phyloP scores from a whole-genome alignment of 2,113 vertebrate genomes.

The Phylloscopus whistleri region DNA sequence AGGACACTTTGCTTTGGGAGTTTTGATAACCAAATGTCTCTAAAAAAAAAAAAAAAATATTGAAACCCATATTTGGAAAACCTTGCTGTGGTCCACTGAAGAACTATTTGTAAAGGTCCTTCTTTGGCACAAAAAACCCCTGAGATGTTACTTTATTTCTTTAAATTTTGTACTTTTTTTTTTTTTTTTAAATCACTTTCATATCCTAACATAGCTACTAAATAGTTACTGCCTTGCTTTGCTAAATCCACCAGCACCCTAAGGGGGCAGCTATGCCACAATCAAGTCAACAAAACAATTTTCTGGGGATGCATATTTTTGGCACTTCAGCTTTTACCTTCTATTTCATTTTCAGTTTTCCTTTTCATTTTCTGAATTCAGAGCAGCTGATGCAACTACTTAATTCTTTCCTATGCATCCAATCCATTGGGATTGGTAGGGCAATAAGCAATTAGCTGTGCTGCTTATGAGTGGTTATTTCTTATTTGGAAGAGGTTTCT shows the following conservation, averaged over 20 bases:
- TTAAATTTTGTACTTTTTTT: rapidly evolving
- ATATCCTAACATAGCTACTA: background rate
- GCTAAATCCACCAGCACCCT: background rate
- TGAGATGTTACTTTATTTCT: background rate
- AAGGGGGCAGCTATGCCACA: background rate
- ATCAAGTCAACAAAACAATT: background rate
- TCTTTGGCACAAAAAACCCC: background rate
- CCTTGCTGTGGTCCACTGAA: background rate
- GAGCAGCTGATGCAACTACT: background rate
- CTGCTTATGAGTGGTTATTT: conserved; percentile 11
- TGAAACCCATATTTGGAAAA: background rate
- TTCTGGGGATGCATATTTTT: background rate
- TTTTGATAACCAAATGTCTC: background rate
- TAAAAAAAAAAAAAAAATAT: background rate
- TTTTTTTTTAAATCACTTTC: background rate
- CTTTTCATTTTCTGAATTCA: background rate
- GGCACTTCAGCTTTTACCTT: background rate
- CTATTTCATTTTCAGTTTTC: background rate
- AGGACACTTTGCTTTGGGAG: background rate
- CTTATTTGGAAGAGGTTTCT: conserved; percentile 28
- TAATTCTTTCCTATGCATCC: background rate
- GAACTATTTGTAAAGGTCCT: background rate
- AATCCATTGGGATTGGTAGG: background rate
- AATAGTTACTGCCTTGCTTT: background rate
- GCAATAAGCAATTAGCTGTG: background rate